Conservation (phyloP, 2,797 vertebrate species). For the Micrastur ruficollis region DNA sequence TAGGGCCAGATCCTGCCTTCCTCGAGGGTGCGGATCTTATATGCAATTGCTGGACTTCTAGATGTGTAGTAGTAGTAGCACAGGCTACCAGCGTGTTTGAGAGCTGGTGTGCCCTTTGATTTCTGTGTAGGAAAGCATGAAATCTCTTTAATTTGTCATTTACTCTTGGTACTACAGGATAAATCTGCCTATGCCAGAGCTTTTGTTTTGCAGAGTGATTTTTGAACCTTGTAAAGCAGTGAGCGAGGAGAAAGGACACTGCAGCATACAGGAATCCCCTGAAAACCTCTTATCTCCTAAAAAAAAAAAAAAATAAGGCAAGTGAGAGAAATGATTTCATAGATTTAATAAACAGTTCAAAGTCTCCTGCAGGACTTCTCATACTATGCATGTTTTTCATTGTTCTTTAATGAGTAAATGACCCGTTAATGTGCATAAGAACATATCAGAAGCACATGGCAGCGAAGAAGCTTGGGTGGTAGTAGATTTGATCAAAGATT, state of each 20-base stretch:
- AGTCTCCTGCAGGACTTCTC: conserved; percentile 64
- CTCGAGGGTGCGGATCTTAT: rapidly evolving
- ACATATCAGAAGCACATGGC: conserved; percentile 80
- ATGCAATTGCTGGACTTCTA: neutral
- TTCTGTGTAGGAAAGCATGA: neutral
- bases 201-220: neutral
- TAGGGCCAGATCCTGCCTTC: neutral
- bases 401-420: conserved; percentile 77
- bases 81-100: rapidly evolving
- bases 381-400: conserved; percentile 69
- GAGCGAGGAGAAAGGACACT: neutral
- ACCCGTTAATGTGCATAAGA: conserved; percentile 59
- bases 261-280: conserved; percentile 32
- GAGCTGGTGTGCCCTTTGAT: neutral
- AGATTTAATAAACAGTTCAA: conserved; percentile 73
- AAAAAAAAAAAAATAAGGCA: neutral
- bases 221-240: neutral
- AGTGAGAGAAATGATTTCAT: conserved; percentile 64
- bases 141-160: neutral
- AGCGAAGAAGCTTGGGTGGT: conserved; percentile 63
- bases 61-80: neutral
- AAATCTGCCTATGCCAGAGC: neutral
- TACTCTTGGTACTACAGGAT: neutral
- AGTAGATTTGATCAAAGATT: conserved; percentile 78
- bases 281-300: conserved; percentile 23